Evolutionary conservation across 2,113 vertebrate species (phyloP).

Genomic region (Hypanus sabinus): DNA sequence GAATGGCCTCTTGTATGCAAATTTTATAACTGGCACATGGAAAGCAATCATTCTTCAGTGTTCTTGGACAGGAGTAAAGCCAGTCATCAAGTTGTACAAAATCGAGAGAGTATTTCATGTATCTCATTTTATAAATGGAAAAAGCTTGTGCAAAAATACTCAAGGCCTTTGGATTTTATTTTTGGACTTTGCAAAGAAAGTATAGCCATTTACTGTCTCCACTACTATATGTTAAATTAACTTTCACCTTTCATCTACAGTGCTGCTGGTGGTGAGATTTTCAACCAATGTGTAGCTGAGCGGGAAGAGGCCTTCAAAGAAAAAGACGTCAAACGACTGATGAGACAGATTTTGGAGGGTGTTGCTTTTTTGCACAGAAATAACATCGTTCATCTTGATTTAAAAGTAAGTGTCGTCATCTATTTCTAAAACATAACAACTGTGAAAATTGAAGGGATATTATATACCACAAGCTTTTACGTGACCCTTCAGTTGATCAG

Average conservation of each 20-base stretch:
- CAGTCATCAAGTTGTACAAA: too few relatives aligned
- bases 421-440: not conserved
- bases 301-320: conserved; percentile 59
- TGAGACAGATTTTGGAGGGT: conserved; percentile 64
- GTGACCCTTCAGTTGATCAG: not conserved
- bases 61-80: not conserved
- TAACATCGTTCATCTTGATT: conserved; percentile 60
- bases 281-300: conserved; percentile 61
- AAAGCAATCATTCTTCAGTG: not conserved
- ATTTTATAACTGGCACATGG: not conserved
- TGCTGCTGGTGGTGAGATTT: conserved; percentile 65
- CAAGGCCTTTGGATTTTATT: not conserved
- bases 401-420: conserved; percentile 51
- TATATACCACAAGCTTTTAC: not conserved
- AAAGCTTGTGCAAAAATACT: not conserved
- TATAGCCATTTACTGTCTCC: not conserved
- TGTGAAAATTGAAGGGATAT: not conserved
- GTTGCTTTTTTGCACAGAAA: conserved; percentile 58
- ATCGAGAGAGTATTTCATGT: not conserved
- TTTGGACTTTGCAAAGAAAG: not conserved
- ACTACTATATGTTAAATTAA: not conserved
- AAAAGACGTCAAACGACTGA: conserved; percentile 59
- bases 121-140: too few relatives aligned
- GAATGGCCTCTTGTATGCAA: not conserved
- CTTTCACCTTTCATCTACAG: conserved; percentile 42